phyloP scores from a whole-genome alignment of 2,113 vertebrate species.

The Meles meles region DNA sequence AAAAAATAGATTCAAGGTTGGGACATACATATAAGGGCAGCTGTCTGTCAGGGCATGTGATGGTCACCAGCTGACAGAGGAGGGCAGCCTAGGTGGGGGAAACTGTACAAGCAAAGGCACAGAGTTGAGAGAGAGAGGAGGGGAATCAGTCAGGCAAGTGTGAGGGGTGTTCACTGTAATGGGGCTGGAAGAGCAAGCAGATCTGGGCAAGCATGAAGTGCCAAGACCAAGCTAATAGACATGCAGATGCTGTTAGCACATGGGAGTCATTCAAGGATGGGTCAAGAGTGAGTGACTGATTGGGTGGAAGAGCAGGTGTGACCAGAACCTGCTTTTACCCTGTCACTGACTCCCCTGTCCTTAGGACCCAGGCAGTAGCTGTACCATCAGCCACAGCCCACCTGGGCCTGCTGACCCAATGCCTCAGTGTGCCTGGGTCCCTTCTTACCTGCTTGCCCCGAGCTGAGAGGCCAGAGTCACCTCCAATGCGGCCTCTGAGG shows the following conservation, averaged over 20 bases:
- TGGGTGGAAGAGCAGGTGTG: background rate
- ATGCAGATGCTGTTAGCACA: background rate
- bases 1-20: background rate
- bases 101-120: background rate
- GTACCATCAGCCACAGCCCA: background rate
- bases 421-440: background rate
- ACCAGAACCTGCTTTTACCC: background rate
- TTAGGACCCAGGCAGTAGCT: background rate
- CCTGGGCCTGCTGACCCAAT: background rate
- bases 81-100: background rate
- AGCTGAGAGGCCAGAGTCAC: constrained; percentile 86
- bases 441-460: constrained; percentile 83
- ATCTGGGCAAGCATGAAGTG: background rate
- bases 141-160: background rate
- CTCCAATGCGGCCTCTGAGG: constrained; percentile 88
- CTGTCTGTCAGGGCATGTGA: background rate
- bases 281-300: background rate
- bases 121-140: background rate
- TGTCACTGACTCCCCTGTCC: background rate
- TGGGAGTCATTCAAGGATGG: background rate
- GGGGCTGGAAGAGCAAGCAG: background rate
- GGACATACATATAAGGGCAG: background rate
- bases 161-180: background rate
- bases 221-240: background rate
- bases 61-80: background rate